phyloP scores from a whole-genome alignment of 2,113 vertebrate species.

The Kobus ellipsiprymnus region DNA sequence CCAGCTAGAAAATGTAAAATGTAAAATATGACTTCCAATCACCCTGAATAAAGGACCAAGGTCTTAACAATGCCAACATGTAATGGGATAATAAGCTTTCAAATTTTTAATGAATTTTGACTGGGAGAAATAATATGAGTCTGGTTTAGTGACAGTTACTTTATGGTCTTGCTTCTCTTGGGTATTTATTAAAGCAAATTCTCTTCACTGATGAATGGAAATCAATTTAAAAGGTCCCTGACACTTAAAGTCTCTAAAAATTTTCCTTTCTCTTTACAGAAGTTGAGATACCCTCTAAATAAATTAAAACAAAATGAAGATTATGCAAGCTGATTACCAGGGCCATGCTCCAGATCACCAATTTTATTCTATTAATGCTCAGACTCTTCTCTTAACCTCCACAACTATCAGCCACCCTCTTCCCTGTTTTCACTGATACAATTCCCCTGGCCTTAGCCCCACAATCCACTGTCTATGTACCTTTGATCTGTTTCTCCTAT shows the following conservation, averaged over 20 bases:
- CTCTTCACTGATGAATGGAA: not conserved
- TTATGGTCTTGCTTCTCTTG: not conserved
- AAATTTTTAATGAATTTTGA: not conserved
- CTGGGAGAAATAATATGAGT: not conserved
- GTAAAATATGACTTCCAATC: not conserved
- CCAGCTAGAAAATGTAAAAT: not conserved
- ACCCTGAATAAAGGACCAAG: not conserved
- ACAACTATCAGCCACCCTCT: not conserved
- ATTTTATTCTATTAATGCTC: not conserved
- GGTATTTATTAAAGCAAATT: slow-evolving; percentile 42
- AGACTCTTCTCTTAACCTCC: not conserved
- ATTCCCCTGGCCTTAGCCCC: not conserved
- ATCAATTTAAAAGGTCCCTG: not conserved
- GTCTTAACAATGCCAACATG: not conserved
- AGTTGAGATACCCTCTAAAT: not conserved
- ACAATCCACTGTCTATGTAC: not conserved
- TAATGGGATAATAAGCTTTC: not conserved
- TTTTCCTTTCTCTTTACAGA: not conserved
- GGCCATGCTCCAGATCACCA: not conserved
- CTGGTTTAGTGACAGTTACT: not conserved
- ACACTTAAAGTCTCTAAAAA: not conserved
- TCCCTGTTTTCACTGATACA: not conserved
- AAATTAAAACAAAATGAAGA: slow-evolving; percentile 5
- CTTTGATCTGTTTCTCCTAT: not conserved
- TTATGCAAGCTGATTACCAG: not conserved